Evolutionary conservation across 1,140 invertebrate species (phyloP).

Genomic region (Zaprionus vittiger): DNA sequence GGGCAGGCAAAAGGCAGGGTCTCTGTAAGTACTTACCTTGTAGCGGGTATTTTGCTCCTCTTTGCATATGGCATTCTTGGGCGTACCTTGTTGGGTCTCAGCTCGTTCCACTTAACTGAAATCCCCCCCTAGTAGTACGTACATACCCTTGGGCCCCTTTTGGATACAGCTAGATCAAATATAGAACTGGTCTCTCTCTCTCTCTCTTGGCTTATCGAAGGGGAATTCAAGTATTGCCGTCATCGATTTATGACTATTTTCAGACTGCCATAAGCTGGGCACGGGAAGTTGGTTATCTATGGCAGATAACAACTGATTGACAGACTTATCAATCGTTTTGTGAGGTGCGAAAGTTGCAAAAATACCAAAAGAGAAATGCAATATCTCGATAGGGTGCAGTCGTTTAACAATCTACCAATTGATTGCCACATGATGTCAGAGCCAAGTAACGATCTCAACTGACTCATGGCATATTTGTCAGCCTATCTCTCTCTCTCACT

Average conservation of each 20-base stretch:
- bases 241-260: conserved; percentile 68
- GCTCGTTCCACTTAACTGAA: conserved; percentile 34
- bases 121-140: neutral
- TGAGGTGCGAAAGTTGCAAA: conserved; percentile 28
- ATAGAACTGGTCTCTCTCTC: neutral
- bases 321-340: conserved; percentile 38
- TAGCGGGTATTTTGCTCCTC: conserved; percentile 44
- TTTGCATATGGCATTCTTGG: conserved; percentile 40
- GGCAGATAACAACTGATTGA: conserved; percentile 36
- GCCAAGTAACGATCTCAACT: conserved; percentile 15
- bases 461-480: conserved; percentile 39
- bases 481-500: neutral
- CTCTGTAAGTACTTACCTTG: conserved; percentile 58
- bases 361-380: conserved; percentile 10
- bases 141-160: neutral
- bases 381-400: conserved; percentile 9
- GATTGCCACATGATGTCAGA: conserved; percentile 42
- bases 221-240: conserved; percentile 34
- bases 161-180: neutral
- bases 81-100: conserved; percentile 22
- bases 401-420: conserved; percentile 11
- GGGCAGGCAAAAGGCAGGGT: neutral
- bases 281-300: conserved; percentile 51
- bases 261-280: conserved; percentile 11
- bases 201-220: conserved; percentile 42